Evolutionary conservation across 2,888 invertebrate genomes (phyloP).

Genomic region (Ischnura elegans): DNA sequence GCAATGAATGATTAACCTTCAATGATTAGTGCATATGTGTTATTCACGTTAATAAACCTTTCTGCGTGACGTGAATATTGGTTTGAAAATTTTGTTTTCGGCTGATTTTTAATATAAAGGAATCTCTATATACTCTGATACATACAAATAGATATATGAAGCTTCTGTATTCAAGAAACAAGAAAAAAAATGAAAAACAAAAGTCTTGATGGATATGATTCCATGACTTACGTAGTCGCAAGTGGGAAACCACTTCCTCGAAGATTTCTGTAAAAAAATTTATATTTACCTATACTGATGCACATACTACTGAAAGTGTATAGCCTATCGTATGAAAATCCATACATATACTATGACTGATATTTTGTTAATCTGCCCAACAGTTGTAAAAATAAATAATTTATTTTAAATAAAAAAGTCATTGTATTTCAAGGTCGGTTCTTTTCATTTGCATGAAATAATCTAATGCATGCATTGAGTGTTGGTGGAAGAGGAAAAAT

Average conservation of each 20-base stretch:
- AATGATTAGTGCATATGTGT: background rate
- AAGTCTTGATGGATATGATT: conserved; percentile 61
- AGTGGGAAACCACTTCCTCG: conserved; percentile 57
- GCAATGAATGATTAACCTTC: background rate
- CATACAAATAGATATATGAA: conserved; percentile 59
- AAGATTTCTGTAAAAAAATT: conserved; percentile 62
- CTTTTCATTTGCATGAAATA: background rate
- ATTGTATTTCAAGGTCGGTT: conserved; percentile 40
- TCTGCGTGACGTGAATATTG: conserved; percentile 30
- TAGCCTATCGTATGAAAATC: conserved; percentile 66
- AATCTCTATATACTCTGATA: conserved; percentile 45
- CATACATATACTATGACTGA: conserved; percentile 67
- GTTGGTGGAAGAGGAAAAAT: too few species aligned
- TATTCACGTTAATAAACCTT: conserved; percentile 19
- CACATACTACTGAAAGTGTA: conserved; percentile 60
- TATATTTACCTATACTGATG: conserved; percentile 65
- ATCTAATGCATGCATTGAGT: too few species aligned
- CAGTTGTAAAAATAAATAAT: conserved; percentile 68
- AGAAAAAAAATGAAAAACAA: conserved; percentile 52
- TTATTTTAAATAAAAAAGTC: conserved; percentile 68
- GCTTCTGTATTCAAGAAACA: conserved; percentile 62
- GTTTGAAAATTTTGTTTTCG: background rate
- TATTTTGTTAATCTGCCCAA: conserved; percentile 69
- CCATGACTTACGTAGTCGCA: conserved; percentile 60
- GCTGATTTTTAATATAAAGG: conserved; percentile 62